Evolutionary conservation across 2,888 invertebrate genomes (phyloP).

Genomic region (Caenorhabditis doughertyi): DNA sequence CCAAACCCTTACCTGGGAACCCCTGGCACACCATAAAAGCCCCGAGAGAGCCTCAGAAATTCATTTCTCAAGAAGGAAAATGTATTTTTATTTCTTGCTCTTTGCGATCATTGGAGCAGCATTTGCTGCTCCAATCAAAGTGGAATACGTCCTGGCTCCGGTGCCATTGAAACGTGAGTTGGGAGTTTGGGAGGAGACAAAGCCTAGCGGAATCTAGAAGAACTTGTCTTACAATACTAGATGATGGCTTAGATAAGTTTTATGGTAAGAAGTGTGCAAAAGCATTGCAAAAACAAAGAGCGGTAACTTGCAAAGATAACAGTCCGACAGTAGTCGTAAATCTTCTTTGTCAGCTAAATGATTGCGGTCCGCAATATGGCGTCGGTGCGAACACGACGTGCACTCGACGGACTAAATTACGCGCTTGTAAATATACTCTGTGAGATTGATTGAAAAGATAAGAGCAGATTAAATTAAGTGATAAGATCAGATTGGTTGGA

Average conservation of each 20-base stretch:
- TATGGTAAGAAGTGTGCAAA: too few relatives aligned
- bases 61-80: conserved; percentile 1
- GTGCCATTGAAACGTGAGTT: conserved; percentile 38
- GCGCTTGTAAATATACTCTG: too few relatives aligned
- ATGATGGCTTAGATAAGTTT: not conserved
- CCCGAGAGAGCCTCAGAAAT: not conserved
- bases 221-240: not conserved
- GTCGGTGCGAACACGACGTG: too few relatives aligned
- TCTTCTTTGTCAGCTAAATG: too few relatives aligned
- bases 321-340: too few relatives aligned
- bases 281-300: too few relatives aligned
- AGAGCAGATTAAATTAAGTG: too few relatives aligned
- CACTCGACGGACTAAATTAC: too few relatives aligned
- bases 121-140: conserved; percentile 22
- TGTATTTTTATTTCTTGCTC: not conserved
- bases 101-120: not conserved
- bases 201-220: not conserved
- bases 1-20: not conserved
- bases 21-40: not conserved
- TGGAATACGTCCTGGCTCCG: conserved; percentile 23
- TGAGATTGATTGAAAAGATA: too few relatives aligned
- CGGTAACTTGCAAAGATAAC: too few relatives aligned
- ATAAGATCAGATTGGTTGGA: too few relatives aligned
- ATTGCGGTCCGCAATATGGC: too few relatives aligned
- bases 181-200: not conserved